phyloP scores from a whole-genome alignment of 2,888 invertebrate genomes.

The Plagodis pulveraria region DNA sequence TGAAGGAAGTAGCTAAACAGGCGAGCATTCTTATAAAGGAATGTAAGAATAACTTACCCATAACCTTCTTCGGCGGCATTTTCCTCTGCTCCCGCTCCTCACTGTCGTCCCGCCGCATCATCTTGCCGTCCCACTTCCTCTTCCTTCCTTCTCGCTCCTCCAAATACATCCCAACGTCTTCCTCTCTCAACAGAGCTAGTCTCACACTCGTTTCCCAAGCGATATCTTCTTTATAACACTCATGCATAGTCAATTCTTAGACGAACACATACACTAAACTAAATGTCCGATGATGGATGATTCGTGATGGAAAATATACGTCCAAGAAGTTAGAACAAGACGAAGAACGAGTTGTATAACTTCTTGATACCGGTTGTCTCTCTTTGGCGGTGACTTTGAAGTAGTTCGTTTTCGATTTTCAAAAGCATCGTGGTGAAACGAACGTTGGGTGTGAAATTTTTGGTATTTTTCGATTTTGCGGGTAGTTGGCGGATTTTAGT shows the following conservation, averaged over 20 bases:
- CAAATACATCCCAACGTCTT: constrained; percentile 73
- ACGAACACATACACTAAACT: constrained; percentile 18
- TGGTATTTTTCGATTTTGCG: constrained; percentile 7
- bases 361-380: constrained; percentile 94
- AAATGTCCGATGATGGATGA: constrained; percentile 41
- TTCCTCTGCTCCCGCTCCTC: constrained; percentile 75
- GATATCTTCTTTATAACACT: constrained; percentile 67
- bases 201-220: constrained; percentile 74
- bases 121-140: constrained; percentile 76
- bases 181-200: constrained; percentile 65
- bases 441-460: neutral
- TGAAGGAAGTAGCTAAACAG: too few species aligned
- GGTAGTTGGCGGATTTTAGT: constrained; percentile 2
- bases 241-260: constrained; percentile 63
- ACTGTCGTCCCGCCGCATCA: constrained; percentile 65
- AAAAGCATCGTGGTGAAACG: constrained; percentile 81
- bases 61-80: constrained; percentile 75
- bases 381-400: constrained; percentile 92
- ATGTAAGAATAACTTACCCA: constrained; percentile 62
- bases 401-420: constrained; percentile 89
- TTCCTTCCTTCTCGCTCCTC: constrained; percentile 74
- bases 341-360: constrained; percentile 94
- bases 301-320: constrained; percentile 11
- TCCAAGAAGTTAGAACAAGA: constrained; percentile 88
- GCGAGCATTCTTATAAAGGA: too few species aligned